Evolutionary conservation across 2,888 invertebrate genomes (phyloP), one percentile per base, ranked within the genome.

Genomic region (Mesoligia furuncula): DNA sequence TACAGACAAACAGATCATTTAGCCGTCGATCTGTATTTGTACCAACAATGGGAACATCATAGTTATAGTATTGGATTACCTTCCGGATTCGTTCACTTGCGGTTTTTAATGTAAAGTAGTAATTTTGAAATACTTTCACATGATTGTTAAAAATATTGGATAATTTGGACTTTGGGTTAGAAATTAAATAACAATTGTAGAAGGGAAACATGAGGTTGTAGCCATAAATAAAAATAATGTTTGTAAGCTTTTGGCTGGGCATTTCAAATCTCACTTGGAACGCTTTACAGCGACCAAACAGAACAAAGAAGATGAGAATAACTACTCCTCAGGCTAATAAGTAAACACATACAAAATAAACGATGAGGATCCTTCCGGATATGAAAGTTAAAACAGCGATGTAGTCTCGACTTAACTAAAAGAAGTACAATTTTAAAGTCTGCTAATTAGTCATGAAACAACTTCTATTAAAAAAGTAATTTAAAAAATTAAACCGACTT

Each of bases 31-130:
- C 80, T 91, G 85, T 90, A 93, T 96, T 94, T 93, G 85, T 73
- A 76, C 80, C 81, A 80, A 94, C 93, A 94, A 94, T 92, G 87
- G 89, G 79, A 87, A 90, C 89, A 90, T 82, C 87, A 87, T 94
- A 89, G 89, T 94, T 94, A 93, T 91, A 92, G 86, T 95, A 95
- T 96, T 90, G 72, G 57, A 85, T 96, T 96, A 95, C 96, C 91
- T 93, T 95, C 95, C 95, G 95, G 93, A 85, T 80, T 70, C 27
- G 17, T 87, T 84, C 80, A 61, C 73, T 77, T 86, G 75, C 73
- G 57, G 73, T 86, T 84, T 83, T 75, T 68, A 75, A 65, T 42
- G 27, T 71, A 11, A 62, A 67, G 15, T 62, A 54, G 61, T 62
- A 79, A 59, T 70, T 62, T 64, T 68, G 0, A 69, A 70, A 81